Evolutionary conservation across 1,140 invertebrate genomes (phyloP).

Genomic region (Thaumatotibia leucotreta): DNA sequence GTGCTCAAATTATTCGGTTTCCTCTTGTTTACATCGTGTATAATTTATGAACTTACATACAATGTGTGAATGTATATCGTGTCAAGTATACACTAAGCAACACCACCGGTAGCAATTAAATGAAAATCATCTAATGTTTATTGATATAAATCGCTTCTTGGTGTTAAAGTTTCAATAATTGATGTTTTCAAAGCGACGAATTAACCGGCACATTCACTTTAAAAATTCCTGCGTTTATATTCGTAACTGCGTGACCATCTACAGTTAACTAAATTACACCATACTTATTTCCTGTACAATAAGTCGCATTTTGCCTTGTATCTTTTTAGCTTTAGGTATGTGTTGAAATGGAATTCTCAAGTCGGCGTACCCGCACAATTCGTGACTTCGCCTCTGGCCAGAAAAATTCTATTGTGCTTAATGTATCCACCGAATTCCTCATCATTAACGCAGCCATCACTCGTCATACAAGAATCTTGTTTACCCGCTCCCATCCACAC

Average conservation of each 20-base stretch:
- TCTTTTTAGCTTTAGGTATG: conserved; percentile 21
- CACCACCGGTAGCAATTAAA: not conserved
- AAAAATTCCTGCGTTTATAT: not conserved
- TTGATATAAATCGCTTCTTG: not conserved
- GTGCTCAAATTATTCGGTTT: no score
- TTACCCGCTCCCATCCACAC: conserved; percentile 31
- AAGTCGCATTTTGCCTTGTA: not conserved
- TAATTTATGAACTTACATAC: no score
- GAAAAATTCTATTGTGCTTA: conserved; percentile 73
- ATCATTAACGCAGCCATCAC: conserved; percentile 55
- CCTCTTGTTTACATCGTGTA: no score
- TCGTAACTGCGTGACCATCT: not conserved
- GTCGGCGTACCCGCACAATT: conserved; percentile 35
- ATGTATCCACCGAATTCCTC: conserved; percentile 64
- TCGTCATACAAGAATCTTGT: conserved; percentile 33
- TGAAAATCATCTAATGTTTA: not conserved
- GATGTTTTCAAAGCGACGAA: not conserved
- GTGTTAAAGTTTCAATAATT: not conserved
- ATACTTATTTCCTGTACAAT: not conserved
- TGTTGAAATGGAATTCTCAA: conserved; percentile 34
- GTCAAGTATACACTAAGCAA: no score
- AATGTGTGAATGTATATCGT: no score
- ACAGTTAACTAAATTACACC: not conserved
- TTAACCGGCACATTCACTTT: not conserved
- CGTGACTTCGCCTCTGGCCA: conserved; percentile 57